Evolutionary conservation across 2,797 vertebrate genomes (phyloP).

Genomic region (Tachyglossus aculeatus): DNA sequence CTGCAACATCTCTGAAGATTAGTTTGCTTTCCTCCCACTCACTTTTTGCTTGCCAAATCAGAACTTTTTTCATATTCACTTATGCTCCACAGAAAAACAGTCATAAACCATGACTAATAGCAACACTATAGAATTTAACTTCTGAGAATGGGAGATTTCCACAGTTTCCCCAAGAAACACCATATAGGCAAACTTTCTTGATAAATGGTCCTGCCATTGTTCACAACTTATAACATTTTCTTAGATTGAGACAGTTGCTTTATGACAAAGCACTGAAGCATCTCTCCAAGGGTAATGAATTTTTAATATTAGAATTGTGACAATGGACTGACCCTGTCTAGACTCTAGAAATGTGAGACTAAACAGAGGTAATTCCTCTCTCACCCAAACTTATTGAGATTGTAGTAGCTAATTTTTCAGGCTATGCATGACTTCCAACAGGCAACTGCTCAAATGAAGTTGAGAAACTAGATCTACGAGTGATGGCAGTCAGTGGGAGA

Average conservation of each 20-base stretch:
- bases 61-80: not conserved
- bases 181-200: not conserved
- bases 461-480: slow-evolving; percentile 41
- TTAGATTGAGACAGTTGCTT: slow-evolving; percentile 19
- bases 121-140: not conserved
- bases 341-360: slow-evolving; percentile 44
- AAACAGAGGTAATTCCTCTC: slow-evolving; percentile 53
- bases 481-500: slow-evolving; percentile 56
- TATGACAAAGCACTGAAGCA: slow-evolving; percentile 30
- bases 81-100: not conserved
- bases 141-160: not conserved
- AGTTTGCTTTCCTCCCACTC: not conserved
- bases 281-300: slow-evolving; percentile 39
- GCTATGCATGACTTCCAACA: slow-evolving; percentile 32
- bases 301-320: slow-evolving; percentile 58
- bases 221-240: slow-evolving; percentile 6
- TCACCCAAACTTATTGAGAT: slow-evolving; percentile 33
- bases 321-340: slow-evolving; percentile 47
- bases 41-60: not conserved
- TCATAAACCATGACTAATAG: not conserved
- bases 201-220: not conserved
- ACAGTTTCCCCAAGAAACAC: not conserved
- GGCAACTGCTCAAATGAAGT: slow-evolving; percentile 48
- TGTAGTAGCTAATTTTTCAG: slow-evolving; percentile 51
- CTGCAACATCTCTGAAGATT: too few relatives aligned